phyloP scores from a whole-genome alignment of 2,888 invertebrate species.

The Temnothorax rugatulus region DNA sequence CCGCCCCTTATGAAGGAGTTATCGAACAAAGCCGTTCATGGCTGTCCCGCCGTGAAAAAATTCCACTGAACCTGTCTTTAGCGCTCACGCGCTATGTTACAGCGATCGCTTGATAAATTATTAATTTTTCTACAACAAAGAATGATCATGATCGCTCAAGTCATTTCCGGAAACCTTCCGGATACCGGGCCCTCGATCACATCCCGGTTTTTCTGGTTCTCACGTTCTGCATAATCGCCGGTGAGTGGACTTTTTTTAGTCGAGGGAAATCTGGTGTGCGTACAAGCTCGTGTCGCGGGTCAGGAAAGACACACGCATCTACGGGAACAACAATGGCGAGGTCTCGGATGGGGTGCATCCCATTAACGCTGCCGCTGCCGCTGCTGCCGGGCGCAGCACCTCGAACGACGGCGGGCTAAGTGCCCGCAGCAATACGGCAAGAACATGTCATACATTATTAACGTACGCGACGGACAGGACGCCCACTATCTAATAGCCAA shows the following conservation, averaged over 20 bases:
- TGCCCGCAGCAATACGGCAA: constrained; percentile 77
- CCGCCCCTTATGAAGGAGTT: constrained; percentile 49
- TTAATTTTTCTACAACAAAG: constrained; percentile 16
- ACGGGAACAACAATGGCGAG: constrained; percentile 75
- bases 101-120: background rate
- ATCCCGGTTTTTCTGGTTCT: constrained; percentile 60
- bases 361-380: constrained; percentile 69
- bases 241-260: constrained; percentile 68
- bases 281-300: constrained; percentile 73
- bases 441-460: constrained; percentile 81
- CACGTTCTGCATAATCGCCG: constrained; percentile 67
- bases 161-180: constrained; percentile 1
- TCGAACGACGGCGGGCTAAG: constrained; percentile 69
- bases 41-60: constrained; percentile 58
- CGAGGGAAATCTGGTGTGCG: constrained; percentile 66
- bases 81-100: background rate
- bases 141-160: background rate
- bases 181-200: background rate
- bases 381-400: constrained; percentile 54
- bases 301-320: constrained; percentile 73
- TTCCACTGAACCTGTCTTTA: background rate
- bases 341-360: constrained; percentile 76
- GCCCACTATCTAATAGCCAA: constrained; percentile 80
- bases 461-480: constrained; percentile 72
- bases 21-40: constrained; percentile 40